Base-by-base conservation (phyloP, 2,113 vertebrate genomes). In the Leptobrachium leishanense region DNA sequence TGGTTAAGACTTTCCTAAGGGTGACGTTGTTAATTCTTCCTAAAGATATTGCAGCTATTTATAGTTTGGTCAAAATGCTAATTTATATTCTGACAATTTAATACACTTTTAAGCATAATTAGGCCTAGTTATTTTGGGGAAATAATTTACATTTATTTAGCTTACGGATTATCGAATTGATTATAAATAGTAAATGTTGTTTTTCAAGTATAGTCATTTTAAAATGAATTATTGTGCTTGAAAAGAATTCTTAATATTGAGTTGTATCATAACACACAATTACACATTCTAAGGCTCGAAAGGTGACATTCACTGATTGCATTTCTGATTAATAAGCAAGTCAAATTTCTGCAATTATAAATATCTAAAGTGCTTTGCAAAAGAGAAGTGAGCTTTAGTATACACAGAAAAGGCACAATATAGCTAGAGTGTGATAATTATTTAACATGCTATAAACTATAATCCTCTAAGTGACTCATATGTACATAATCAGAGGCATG, bases 291-390 rank as follows among this genome's bases (percentile, higher is more conserved):
- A 68, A 20, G 66, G 55, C 53, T 69, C 68, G 44, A 89, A 85
- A 86, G 11, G 53, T 81, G 70, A 82, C 43, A 82, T 11, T 39
- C n/a, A 75, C 42, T 89, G 87, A 89, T 86, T 90, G 72, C 76
- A 87, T 74, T 87, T 85, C 74, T 88, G 89, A 90, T 90, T 87
- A 86, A 59, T 73, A 80, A 88, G 86, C 62, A 86, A 82, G 72
- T 87, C 82, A 77, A 90, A 89, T 91, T 91, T 89, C 86, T 76
- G 82, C 88, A 90, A 89, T 92, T 88, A 87, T 81, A 82, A 77
- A 86, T 85, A 86, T 59, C 74, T 91, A 86, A 91, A 93, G 91
- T 88, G 89, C 87, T 90, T 90, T 89, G 90, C 84, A 88, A 89
- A 72, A 82, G 85, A 68, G 74, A 85, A 72, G 62, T 84, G 85